Evolutionary conservation across 2,888 invertebrate species (phyloP), one percentile per base, ranked within the genome.

Genomic region (Zeuzera pyrina): DNA sequence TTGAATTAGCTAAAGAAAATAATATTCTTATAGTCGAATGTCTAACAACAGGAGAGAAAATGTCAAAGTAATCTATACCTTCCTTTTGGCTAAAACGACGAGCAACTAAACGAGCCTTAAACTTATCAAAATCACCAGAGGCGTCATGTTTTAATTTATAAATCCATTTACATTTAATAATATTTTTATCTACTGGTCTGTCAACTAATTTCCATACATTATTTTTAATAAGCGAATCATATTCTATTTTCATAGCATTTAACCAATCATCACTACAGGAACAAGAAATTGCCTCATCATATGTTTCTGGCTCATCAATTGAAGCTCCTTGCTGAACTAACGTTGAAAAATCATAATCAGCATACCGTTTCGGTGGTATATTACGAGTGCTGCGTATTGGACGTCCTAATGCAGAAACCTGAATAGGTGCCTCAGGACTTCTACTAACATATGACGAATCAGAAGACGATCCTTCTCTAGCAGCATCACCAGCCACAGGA

Each of bases 111-210:
- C 23, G 25, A 42, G 12, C 6, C 41, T 41, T 7, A 39, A 30
- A 12, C 30, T 41, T 2, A 45, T 39, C 15, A 30, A 35, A 12
- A 5, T 25, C 8, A 42, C 24, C 7, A 32, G 38, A 26, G 38
- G 33, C 28, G 30, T n/a, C n/a, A n/a, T n/a, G 23, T 19, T 23
- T 31, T 34, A 30, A 25, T 30, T 45, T 33, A 36, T 35, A 32
- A 7, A 42, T 24, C 38, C 36, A 38, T 24, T 39, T 33, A 16
- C 15, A 2, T 14, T 29, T 10, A 23, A 31, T 33, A 3, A 36
- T 35, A 39, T 15, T 12, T 40, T 36, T 38, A 38, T 38, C 15
- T 36, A 39, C 2, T 34, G 42, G n/a, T 34, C 40, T 24, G 21
- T 31, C 15, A n/a, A 15, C 25, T 16, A 25, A 10, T 3, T 25